Evolutionary conservation across 2,888 invertebrate species (phyloP).

Genomic region (Drosophila planitibia): DNA sequence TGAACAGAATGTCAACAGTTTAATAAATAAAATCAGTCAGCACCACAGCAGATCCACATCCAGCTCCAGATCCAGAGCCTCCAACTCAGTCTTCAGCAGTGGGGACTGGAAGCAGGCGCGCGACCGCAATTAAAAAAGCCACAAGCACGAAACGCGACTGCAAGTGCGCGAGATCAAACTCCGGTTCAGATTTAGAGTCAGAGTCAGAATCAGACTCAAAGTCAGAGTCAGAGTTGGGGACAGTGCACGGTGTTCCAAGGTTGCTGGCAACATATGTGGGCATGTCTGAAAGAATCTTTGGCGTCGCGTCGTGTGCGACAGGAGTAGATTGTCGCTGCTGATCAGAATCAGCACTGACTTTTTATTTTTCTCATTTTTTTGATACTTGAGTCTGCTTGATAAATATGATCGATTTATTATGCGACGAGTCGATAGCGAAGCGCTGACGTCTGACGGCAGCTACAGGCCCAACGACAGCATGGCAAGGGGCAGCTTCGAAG

Average conservation of each 20-base stretch:
- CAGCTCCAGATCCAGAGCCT: conserved; percentile 33
- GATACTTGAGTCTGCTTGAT: conserved; percentile 64
- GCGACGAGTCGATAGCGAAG: conserved; percentile 45
- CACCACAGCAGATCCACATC: conserved; percentile 49
- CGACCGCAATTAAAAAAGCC: conserved; percentile 68
- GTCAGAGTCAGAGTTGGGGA: conserved; percentile 8
- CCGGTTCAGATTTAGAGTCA: conserved; percentile 27
- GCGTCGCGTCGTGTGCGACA: conserved; percentile 61
- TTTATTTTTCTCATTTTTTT: conserved; percentile 23
- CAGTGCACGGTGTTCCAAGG: conserved; percentile 37
- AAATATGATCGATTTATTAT: conserved; percentile 83
- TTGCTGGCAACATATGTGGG: conserved; percentile 35
- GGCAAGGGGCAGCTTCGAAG: conserved; percentile 29
- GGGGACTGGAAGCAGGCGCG: conserved; percentile 34
- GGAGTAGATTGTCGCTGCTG: conserved; percentile 58
- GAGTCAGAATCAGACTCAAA: conserved; percentile 1
- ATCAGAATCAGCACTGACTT: conserved; percentile 64
- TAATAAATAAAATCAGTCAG: conserved; percentile 81
- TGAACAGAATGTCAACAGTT: conserved; percentile 79
- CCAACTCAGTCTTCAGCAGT: conserved; percentile 4
- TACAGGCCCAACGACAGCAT: conserved; percentile 33
- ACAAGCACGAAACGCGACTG: conserved; percentile 34
- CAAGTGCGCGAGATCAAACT: conserved; percentile 48
- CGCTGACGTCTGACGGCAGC: conserved; percentile 23
- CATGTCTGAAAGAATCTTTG: conserved; percentile 18